phyloP scores from a whole-genome alignment of 2,888 invertebrate genomes.

The Hyposoter didymator region DNA sequence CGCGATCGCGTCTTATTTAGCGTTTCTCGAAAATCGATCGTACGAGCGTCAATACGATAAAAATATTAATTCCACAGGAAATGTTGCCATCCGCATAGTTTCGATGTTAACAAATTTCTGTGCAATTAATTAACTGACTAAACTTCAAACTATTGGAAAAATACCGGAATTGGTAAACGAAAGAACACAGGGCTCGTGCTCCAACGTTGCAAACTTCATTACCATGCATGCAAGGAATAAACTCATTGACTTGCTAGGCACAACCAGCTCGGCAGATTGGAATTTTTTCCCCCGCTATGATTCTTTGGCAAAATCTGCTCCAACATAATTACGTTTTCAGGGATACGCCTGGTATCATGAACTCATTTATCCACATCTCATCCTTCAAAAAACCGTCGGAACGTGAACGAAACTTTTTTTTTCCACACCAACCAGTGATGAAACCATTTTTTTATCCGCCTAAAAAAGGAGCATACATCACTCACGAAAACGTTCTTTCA shows the following conservation, averaged over 20 bases:
- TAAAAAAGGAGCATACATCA: not conserved
- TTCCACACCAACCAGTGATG: constrained; percentile 1
- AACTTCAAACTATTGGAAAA: not conserved
- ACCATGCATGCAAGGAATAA: constrained; percentile 60
- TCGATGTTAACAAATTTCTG: not conserved
- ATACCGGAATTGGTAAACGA: not conserved
- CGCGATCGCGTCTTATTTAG: not conserved
- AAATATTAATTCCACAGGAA: not conserved
- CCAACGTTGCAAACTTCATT: not conserved
- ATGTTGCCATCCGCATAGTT: not conserved
- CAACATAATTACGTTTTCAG: constrained; percentile 61
- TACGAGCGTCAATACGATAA: not conserved
- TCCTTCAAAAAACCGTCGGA: not conserved
- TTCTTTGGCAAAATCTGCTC: constrained; percentile 32
- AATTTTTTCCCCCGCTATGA: constrained; percentile 67
- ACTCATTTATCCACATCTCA: constrained; percentile 15
- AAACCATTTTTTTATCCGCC: not conserved
- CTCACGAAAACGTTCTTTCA: not conserved
- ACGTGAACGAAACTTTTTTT: not conserved
- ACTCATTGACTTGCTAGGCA: constrained; percentile 60
- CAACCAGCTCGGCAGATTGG: constrained; percentile 71
- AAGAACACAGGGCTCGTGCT: not conserved
- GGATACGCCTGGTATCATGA: constrained; percentile 33
- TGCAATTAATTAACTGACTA: not conserved
- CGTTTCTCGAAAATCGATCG: not conserved